Evolutionary conservation across 2,888 invertebrate genomes (phyloP).

Genomic region (Busseola fusca): DNA sequence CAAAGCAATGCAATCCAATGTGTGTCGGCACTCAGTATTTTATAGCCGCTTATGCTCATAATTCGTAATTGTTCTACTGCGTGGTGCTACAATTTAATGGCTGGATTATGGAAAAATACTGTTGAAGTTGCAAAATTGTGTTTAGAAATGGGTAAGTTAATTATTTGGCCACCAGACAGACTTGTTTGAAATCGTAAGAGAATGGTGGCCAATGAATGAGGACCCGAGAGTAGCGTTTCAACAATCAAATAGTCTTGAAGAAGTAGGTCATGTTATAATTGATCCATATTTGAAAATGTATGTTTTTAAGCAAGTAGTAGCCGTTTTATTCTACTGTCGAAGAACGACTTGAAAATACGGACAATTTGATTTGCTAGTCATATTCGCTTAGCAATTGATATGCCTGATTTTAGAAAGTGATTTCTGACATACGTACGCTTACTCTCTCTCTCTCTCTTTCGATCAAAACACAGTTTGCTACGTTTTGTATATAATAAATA

Average conservation of each 20-base stretch:
- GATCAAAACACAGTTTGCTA: neutral
- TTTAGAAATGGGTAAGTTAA: neutral
- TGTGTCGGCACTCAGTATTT: constrained; percentile 35
- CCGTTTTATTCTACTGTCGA: neutral
- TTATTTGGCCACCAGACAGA: neutral
- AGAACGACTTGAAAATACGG: neutral
- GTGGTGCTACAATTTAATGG: constrained; percentile 12
- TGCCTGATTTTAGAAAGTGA: neutral
- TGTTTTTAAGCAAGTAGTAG: too few species aligned
- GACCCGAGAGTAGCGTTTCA: neutral
- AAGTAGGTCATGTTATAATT: neutral
- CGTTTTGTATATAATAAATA: neutral
- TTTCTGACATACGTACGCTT: neutral
- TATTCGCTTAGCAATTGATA: too few species aligned
- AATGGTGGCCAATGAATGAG: neutral
- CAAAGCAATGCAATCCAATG: constrained; percentile 46
- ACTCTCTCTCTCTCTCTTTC: too few species aligned
- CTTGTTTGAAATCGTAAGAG: neutral
- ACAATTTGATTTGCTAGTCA: too few species aligned
- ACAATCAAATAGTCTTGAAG: neutral
- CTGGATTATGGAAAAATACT: constrained; percentile 16
- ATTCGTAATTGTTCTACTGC: constrained; percentile 37
- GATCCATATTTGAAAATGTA: neutral
- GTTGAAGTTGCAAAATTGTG: constrained; percentile 13
- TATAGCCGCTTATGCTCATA: constrained; percentile 24